Conservation (phyloP, 2,113 vertebrate species). For the Calypte anna region DNA sequence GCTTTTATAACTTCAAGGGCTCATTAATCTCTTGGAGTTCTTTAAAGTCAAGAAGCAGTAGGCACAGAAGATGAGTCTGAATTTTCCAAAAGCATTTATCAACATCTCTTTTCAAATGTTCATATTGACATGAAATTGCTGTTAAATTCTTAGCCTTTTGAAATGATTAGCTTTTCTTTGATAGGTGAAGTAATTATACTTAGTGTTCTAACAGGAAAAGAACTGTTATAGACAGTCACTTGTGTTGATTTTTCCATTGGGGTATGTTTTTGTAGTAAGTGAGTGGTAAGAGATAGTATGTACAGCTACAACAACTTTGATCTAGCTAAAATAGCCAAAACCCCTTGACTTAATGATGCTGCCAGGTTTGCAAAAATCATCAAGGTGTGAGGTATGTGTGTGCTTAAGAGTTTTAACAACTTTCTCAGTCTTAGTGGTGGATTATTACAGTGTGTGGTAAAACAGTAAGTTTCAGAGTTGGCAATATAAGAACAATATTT, state of each 20-base stretch:
- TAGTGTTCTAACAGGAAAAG: background rate
- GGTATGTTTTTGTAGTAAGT: background rate
- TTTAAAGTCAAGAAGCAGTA: background rate
- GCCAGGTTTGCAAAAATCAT: background rate
- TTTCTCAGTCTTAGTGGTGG: background rate
- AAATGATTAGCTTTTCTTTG: background rate
- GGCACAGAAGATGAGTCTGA: background rate
- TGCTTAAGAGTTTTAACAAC: background rate
- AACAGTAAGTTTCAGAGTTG: background rate
- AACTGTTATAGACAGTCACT: background rate
- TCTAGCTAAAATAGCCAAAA: background rate
- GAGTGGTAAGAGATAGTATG: background rate
- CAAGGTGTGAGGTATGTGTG: background rate
- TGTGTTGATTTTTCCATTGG: background rate
- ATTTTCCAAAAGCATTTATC: background rate
- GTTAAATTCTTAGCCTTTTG: background rate
- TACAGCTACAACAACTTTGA: background rate
- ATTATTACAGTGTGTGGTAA: background rate
- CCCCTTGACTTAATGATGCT: background rate
- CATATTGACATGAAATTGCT: background rate
- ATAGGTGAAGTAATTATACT: background rate
- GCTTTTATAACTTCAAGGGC: background rate
- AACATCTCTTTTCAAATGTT: background rate
- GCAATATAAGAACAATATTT: background rate
- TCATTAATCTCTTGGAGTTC: background rate